These are phyloP conservation scores for Noctua pronuba DNA, from an alignment of 2,888 invertebrate genomes.

Conservation along the genomic window DNA sequence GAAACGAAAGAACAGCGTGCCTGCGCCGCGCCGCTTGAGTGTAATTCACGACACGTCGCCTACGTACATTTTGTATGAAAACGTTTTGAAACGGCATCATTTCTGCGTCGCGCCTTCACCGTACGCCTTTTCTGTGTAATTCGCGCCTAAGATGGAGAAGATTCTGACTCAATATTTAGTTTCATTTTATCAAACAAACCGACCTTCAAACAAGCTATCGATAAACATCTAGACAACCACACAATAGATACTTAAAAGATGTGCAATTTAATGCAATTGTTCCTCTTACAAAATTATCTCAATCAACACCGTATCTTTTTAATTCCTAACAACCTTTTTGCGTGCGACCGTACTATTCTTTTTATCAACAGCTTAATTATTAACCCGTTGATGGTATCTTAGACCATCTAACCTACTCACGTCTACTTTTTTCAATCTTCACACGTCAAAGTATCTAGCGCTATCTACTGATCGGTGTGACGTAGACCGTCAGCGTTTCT, in stretches of 20 bases:
- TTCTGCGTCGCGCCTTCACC: no score
- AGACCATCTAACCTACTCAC: conserved; percentile 71
- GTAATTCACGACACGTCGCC: no score
- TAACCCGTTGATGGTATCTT: conserved; percentile 68
- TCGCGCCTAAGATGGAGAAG: no score
- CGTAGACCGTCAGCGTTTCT: conserved; percentile 70
- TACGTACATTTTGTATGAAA: no score
- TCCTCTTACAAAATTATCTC: conserved; percentile 48
- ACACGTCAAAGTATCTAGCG: conserved; percentile 83
- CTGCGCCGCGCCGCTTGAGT: no score
- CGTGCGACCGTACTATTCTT: conserved; percentile 41
- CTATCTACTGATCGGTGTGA: conserved; percentile 81
- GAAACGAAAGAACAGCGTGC: no score
- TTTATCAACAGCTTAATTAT: conserved; percentile 57
- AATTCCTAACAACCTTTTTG: conserved; percentile 57
- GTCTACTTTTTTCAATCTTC: conserved; percentile 77
- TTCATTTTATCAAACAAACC: neutral
- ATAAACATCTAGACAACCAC: conserved; percentile 19
- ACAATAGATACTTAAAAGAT: conserved; percentile 10
- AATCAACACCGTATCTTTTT: conserved; percentile 53
- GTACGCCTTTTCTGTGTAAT: no score
- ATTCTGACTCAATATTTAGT: neutral
- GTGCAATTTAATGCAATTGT: conserved; percentile 28
- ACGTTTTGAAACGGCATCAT: no score
- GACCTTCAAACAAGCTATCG: conserved; percentile 3